Conservation (phyloP, 2,888 invertebrate species). For the Odontothrips loti region DNA sequence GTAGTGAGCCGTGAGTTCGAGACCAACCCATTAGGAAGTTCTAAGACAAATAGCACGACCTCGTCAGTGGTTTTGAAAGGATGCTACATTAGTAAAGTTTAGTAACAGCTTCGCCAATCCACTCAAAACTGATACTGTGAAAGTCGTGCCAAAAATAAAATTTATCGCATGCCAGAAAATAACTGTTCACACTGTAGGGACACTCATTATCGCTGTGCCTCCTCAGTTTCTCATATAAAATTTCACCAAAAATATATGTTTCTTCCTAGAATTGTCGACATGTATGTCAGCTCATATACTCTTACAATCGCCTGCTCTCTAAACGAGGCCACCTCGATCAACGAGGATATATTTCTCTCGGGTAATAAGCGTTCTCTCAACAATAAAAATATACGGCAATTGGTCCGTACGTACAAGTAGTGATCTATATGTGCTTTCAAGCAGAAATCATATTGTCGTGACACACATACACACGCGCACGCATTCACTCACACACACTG, state of each 20-base stretch:
- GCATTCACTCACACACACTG: no score
- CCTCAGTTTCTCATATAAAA: background rate
- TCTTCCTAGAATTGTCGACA: background rate
- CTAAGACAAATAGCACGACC: no score
- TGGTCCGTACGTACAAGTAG: constrained; percentile 22
- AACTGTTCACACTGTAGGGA: background rate
- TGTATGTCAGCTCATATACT: background rate
- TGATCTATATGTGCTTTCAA: background rate
- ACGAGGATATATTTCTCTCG: background rate
- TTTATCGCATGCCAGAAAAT: no score
- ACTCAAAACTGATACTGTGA: no score
- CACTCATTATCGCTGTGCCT: background rate
- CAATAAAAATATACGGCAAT: constrained; percentile 25
- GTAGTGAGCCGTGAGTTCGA: no score
- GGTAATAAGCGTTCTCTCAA: constrained; percentile 5
- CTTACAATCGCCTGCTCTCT: background rate
- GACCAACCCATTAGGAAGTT: no score
- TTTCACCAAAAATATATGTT: constrained; percentile 25
- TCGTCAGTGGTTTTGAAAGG: no score
- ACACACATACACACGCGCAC: background rate
- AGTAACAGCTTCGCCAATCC: no score
- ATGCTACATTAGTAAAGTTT: no score
- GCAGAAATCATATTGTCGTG: constrained; percentile 6
- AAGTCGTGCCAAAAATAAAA: no score
- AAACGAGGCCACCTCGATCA: background rate